Evolutionary conservation across 2,888 invertebrate genomes (phyloP), one percentile per base, ranked within the genome.

Genomic region (Sericinus montela): DNA sequence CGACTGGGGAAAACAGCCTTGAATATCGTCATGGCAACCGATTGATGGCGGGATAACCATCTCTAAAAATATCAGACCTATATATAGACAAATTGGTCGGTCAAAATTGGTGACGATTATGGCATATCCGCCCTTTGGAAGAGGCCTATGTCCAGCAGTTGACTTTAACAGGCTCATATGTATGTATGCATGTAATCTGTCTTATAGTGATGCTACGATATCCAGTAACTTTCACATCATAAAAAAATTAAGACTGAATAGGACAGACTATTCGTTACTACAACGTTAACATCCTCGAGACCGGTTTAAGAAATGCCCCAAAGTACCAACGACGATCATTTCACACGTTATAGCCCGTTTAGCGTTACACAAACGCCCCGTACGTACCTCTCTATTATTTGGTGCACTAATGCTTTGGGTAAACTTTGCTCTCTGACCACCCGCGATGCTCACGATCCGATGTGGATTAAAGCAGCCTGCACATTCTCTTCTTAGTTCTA

Each of bases 321-420:
- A 48, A 35, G 44, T 16, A 39, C 37, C 35, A 23, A 44, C 38
- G 43, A 39, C 49, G 48, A 51, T 55, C 54, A 57, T 60, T 68
- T 67, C 64, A 67, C 66, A 66, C 65, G 59, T 64, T 63, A 62
- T 45, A 58, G 48, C 55, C 54, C 53, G 57, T 63, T 67, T 62
- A 63, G 58, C 55, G 51, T 47, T 56, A 52, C 44, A 54, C 59
- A 62, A 59, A 59, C 55, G 53, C 49, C 25, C 44, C 11, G 30
- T 42, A 15, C 41, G 37, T 35, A 53, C 56, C 51, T 59, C 55
- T 60, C 59, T 60, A 63, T 72, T 58, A 65, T 69, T 68, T 62
- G 59, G 50, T 48, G 51, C 41, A 52, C 58, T 59, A 65, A 65
- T 57, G 53, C 37, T 36, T 53, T 58, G 36, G 16, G 48, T 60